phyloP scores from a whole-genome alignment of 1,140 invertebrate genomes.

The Antheraea pernyi region DNA sequence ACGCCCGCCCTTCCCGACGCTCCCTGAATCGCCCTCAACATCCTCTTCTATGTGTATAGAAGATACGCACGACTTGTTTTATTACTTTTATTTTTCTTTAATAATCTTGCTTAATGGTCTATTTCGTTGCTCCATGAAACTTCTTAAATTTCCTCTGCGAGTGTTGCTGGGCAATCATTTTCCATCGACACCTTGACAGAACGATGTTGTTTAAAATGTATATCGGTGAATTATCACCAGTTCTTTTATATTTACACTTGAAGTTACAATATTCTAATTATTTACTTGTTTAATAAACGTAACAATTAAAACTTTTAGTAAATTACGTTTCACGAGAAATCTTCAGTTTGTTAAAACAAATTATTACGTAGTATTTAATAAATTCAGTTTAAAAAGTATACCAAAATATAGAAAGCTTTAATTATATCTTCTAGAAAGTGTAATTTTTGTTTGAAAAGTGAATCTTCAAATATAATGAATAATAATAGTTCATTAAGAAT shows the following conservation, averaged over 20 bases:
- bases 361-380: too few species aligned
- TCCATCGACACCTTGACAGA: conserved; percentile 9
- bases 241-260: too few species aligned
- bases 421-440: too few species aligned
- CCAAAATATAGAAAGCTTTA: too few species aligned
- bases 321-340: neutral
- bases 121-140: conserved; percentile 55
- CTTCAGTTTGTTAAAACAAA: neutral
- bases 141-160: conserved; percentile 53
- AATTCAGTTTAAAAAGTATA: too few species aligned
- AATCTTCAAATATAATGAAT: too few species aligned
- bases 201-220: neutral
- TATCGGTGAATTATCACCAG: too few species aligned
- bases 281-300: neutral
- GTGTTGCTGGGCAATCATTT: conserved; percentile 34
- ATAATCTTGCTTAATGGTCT: conserved; percentile 71
- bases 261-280: neutral
- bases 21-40: conserved; percentile 37
- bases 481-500: too few species aligned
- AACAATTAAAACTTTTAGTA: neutral
- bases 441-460: too few species aligned
- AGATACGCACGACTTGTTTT: conserved; percentile 67
- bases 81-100: conserved; percentile 75
- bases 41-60: conserved; percentile 43
- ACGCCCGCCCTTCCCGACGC: conserved; percentile 46